phyloP scores from a whole-genome alignment of 2,797 vertebrate genomes.

The Galago senegalensis region DNA sequence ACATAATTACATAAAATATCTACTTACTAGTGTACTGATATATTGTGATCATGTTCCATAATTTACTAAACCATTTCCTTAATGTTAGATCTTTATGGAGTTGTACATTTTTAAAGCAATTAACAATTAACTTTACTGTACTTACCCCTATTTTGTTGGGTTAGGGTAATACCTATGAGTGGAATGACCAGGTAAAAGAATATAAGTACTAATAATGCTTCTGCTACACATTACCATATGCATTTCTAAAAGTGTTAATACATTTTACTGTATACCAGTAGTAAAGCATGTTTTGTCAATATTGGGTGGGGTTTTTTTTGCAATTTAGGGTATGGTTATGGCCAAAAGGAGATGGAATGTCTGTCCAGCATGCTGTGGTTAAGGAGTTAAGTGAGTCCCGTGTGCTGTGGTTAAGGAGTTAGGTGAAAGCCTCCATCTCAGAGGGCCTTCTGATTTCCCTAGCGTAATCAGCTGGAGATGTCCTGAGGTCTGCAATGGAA shows the following conservation, averaged over 20 bases:
- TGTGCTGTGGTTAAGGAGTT: not conserved
- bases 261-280: not conserved
- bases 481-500: not conserved
- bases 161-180: constrained; percentile 36
- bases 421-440: not conserved
- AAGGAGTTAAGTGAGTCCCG: not conserved
- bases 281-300: constrained; percentile 15
- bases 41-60: constrained; percentile 15
- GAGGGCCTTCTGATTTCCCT: not conserved
- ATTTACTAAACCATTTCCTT: constrained; percentile 52
- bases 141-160: not conserved
- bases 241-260: constrained; percentile 8
- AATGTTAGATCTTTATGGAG: constrained; percentile 34
- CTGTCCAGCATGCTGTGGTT: not conserved
- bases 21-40: not conserved
- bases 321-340: not conserved
- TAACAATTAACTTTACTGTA: not conserved
- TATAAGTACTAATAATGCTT: not conserved
- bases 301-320: not conserved
- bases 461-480: not conserved
- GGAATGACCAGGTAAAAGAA: constrained; percentile 43
- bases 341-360: not conserved
- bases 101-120: constrained; percentile 11
- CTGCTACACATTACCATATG: not conserved
- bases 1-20: constrained; percentile 43